Conservation (phyloP, 2,888 invertebrate species). For the Arge pagana region DNA sequence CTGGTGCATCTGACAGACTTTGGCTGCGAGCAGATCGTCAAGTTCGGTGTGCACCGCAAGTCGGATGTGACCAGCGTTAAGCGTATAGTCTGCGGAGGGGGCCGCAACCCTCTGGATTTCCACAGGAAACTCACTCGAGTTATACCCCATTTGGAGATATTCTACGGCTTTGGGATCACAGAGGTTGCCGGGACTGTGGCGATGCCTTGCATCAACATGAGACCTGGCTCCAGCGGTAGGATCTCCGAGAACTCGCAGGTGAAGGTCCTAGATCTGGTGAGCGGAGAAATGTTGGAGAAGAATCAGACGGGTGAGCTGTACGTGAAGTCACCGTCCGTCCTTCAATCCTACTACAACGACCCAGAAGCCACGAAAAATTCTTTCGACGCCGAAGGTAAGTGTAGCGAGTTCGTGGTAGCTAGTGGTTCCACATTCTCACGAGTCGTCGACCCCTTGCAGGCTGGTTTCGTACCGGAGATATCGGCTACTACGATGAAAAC, state of each 20-base stretch:
- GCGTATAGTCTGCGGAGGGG: no score
- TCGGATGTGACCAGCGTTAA: no score
- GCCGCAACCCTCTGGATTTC: no score
- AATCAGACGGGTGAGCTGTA: conserved; percentile 5
- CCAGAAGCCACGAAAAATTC: conserved; percentile 28
- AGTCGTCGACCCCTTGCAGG: no score
- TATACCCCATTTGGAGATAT: no score
- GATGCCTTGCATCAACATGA: not conserved
- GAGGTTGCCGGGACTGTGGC: not conserved
- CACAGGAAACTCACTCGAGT: no score
- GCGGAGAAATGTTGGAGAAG: conserved; percentile 30
- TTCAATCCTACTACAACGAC: conserved; percentile 34
- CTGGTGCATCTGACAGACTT: no score
- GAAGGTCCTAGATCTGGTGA: conserved; percentile 32
- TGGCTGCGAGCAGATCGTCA: no score
- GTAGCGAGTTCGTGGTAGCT: no score
- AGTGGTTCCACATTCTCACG: no score
- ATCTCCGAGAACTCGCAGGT: not conserved
- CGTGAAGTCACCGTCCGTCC: conserved; percentile 32
- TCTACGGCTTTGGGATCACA: not conserved
- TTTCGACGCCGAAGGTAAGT: not conserved
- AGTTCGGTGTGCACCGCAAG: no score
- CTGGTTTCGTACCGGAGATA: conserved; percentile 11
- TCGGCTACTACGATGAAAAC: conserved; percentile 14
- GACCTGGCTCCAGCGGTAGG: not conserved